Evolutionary conservation across 92 coral and sea anemone species (phyloP).

Genomic region (Palythoa heliodiscus): DNA sequence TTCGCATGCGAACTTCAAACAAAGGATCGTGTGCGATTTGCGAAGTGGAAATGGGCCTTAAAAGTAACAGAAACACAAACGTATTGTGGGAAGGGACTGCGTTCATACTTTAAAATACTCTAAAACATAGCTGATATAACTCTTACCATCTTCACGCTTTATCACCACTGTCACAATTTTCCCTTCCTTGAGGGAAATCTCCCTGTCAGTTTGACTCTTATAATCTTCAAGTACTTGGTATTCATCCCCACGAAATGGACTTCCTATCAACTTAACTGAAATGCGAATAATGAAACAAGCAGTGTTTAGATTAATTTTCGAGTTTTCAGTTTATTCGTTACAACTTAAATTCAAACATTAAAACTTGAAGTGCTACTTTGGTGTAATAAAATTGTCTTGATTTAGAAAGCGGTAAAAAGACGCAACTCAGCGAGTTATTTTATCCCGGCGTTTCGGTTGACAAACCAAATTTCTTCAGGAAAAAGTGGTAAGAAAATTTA

Average conservation of each 20-base stretch:
- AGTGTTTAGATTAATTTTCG: not conserved
- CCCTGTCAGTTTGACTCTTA: conserved; percentile 46
- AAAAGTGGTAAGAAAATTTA: too few species aligned
- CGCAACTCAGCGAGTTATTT: too few species aligned
- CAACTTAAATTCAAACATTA: too few species aligned
- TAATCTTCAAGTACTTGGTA: conserved; percentile 54
- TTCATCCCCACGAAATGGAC: conserved; percentile 57
- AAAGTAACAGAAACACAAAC: too few species aligned
- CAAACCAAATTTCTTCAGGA: too few species aligned
- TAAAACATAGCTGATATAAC: not conserved
- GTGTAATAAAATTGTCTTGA: too few species aligned
- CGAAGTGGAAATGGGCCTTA: too few species aligned
- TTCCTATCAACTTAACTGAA: conserved; percentile 52
- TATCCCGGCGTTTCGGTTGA: too few species aligned
- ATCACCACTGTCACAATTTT: conserved; percentile 59
- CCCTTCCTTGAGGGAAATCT: conserved; percentile 56
- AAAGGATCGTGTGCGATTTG: too few species aligned
- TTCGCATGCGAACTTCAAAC: too few species aligned
- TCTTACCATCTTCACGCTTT: conserved; percentile 65
- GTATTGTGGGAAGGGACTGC: not conserved
- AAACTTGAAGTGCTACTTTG: too few species aligned
- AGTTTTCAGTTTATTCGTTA: not conserved
- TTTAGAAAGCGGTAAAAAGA: too few species aligned
- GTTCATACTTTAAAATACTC: not conserved
- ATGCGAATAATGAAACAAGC: not conserved